Evolutionary conservation across 2,797 vertebrate genomes (phyloP).

Genomic region (Gymnodraco acuticeps): DNA sequence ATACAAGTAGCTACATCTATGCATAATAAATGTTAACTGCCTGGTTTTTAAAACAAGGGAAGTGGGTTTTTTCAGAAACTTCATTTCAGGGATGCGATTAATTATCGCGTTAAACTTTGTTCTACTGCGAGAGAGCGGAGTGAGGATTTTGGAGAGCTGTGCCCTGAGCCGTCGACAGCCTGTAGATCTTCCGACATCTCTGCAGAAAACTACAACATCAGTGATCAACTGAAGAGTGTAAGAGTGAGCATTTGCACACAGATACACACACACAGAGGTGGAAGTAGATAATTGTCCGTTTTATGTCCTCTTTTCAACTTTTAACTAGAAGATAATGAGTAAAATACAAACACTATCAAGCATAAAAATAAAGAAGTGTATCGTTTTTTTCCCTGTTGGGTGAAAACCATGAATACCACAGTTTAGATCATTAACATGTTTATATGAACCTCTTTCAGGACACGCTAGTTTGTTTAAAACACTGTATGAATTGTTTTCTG

Average conservation of each 20-base stretch:
- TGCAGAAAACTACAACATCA: background rate
- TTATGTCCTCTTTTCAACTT: background rate
- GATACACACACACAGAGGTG: background rate
- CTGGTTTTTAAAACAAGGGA: background rate
- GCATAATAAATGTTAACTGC: background rate
- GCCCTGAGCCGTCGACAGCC: constrained; percentile 7
- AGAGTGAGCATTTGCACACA: background rate
- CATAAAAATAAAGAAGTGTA: background rate
- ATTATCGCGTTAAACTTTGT: constrained; percentile 8
- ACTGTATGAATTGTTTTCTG: background rate
- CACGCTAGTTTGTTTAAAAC: background rate
- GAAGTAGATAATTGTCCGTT: background rate
- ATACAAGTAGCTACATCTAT: background rate
- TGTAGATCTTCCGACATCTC: constrained; percentile 25
- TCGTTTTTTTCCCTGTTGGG: background rate
- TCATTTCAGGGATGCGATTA: constrained; percentile 13
- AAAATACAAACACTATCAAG: background rate
- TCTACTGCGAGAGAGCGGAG: background rate
- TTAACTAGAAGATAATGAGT: background rate
- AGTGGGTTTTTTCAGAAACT: background rate
- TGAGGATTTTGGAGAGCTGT: background rate
- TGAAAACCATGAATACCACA: too few species aligned
- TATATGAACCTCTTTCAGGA: too few species aligned
- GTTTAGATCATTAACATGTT: too few species aligned
- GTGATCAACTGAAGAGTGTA: background rate